These are phyloP conservation scores for Holothuria scabra DNA, from an alignment of 53 echinoderm and acorn worm genomes.

Conservation along the genomic window DNA sequence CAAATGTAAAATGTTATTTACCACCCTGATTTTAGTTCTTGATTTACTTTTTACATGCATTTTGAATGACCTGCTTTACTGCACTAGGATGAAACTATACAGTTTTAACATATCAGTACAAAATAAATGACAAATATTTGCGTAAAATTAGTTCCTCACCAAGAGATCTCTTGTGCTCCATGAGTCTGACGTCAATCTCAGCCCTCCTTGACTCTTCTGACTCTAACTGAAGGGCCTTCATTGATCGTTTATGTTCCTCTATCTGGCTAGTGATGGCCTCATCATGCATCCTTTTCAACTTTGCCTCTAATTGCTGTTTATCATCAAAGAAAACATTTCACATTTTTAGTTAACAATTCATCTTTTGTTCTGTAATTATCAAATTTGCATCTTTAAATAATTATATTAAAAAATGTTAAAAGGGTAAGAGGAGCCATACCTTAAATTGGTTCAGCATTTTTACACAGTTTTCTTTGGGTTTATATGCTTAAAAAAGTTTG, in stretches of 20 bases:
- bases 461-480: too few species aligned
- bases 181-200: conserved; percentile 40
- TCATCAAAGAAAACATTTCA: not conserved
- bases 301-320: conserved; percentile 68
- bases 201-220: conserved; percentile 58
- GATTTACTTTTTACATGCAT: too few species aligned
- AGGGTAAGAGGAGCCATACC: too few species aligned
- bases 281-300: conserved; percentile 37
- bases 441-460: too few species aligned
- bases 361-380: conserved; percentile 21
- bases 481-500: too few species aligned
- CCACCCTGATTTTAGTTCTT: too few species aligned
- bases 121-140: not conserved
- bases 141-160: conserved; percentile 29
- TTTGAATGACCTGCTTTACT: too few species aligned
- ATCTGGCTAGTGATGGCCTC: conserved; percentile 56
- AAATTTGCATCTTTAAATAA: not conserved
- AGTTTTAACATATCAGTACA: too few species aligned
- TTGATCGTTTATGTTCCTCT: conserved; percentile 58
- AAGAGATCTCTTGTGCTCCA: conserved; percentile 60
- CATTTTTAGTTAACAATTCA: not conserved
- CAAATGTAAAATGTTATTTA: too few species aligned
- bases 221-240: conserved; percentile 56
- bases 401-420: too few species aligned
- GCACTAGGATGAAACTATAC: too few species aligned